A percentile compares a stretch with the other conserved stretches of the same genome.
Evolutionary conservation across 2,888 invertebrate species (phyloP).

Genomic region (Mesorhabditis spiculigera): DNA sequence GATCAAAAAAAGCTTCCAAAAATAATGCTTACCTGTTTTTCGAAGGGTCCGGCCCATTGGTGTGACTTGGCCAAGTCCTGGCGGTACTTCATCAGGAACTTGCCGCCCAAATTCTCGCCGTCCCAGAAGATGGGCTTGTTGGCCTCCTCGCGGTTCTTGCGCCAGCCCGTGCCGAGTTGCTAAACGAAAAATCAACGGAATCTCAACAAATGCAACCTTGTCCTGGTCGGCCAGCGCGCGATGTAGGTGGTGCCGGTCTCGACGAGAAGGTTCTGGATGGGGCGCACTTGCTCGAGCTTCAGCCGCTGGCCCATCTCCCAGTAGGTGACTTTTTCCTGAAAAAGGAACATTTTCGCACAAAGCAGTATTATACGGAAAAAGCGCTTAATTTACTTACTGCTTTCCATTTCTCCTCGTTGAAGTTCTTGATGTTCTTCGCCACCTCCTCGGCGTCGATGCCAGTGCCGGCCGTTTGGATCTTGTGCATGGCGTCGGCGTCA

Average conservation of each 20-base stretch:
- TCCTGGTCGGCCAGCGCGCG: constrained; percentile 49
- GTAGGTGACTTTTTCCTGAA: constrained; percentile 32
- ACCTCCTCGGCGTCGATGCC: constrained; percentile 38
- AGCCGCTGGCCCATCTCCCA: constrained; percentile 46
- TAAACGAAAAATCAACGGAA: constrained; percentile 14
- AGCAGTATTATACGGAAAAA: neutral
- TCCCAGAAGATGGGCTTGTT: constrained; percentile 49
- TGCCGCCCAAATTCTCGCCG: constrained; percentile 49
- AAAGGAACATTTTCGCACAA: neutral
- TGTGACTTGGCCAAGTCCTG: constrained; percentile 25
- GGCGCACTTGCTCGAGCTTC: constrained; percentile 44
- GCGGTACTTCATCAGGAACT: constrained; percentile 44
- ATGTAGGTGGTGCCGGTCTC: constrained; percentile 37
- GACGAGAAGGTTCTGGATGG: constrained; percentile 42
- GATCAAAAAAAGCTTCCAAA: neutral
- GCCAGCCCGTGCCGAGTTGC: constrained; percentile 52
- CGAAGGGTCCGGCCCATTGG: constrained; percentile 31
- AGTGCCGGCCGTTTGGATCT: constrained; percentile 31
- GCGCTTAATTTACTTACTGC: constrained; percentile 18
- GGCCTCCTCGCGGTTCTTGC: constrained; percentile 52
- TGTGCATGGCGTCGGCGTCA: constrained; percentile 34
- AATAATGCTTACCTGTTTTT: constrained; percentile 30
- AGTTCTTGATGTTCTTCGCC: constrained; percentile 41
- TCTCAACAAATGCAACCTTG: constrained; percentile 29
- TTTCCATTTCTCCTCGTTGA: constrained; percentile 44